Evolutionary conservation across 1,140 invertebrate genomes (phyloP), one percentile per base, ranked within the genome.

Genomic region (Lineus longissimus): DNA sequence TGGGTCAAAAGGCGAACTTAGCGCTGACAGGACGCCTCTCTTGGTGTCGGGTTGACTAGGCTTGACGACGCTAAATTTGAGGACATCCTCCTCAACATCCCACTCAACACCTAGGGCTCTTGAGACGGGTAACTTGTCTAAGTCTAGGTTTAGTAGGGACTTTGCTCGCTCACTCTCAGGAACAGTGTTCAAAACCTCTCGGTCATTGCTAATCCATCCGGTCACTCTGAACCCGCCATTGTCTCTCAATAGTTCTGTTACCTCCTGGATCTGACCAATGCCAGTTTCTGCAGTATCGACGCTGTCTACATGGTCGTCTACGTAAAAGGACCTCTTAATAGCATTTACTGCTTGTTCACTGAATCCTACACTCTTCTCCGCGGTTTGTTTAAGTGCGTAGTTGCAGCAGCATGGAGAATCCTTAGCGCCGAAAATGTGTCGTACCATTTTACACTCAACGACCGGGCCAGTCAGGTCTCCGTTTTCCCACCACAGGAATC

Each of bases 381-480:
- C 65, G 22, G 57, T 62, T 40, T 64, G n/a, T 36, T 58, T 63
- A 19, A 72, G 41, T 31, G 57, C 67, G 31, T 55, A 67, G 43
- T 61, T 61, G 17, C 63, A 45, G 55, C 59, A 64, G 36, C 62
- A 57, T 25, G 70, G 70, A 23, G 70, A 70, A 22, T 67, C 65
- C 0, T 55, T 51, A 13, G 63, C 60, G 4, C 67, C 67, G 47
- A 69, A 71, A 43, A 67, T 31, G 57, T 69, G 64, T 17, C 67
- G 65, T 4, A 15, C 55, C 69, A 69, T 71, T 40, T 60, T 54
- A 55, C 67, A 67, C 9, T 61, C 64, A 2, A 25, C 29, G 2
- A 58, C 55, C 30, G 64, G 19, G 27, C 29, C 29, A n/a, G 55
- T 19, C n/a, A 67, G 6, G 43, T 66, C 45, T 9, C 59, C 67